A percentile compares a stretch with the other conserved stretches of the same genome.
These are phyloP conservation scores for Zaprionus taronus DNA, from an alignment of 1,140 invertebrate species.

Conservation along the genomic window DNA sequence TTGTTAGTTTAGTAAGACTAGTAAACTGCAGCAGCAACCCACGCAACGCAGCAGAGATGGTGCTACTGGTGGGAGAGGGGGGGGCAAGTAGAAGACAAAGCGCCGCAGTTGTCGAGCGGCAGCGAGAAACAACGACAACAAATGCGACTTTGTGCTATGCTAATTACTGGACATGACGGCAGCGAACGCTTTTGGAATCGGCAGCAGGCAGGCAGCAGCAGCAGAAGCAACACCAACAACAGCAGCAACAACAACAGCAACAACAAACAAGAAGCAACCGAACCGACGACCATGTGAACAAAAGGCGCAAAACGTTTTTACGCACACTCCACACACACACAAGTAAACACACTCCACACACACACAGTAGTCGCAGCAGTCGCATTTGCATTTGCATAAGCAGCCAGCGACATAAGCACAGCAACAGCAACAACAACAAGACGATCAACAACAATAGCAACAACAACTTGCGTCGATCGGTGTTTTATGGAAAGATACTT, in stretches of 20 bases:
- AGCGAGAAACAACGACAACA: constrained; percentile 36
- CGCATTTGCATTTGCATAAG: constrained; percentile 78
- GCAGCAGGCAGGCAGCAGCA: constrained; percentile 9
- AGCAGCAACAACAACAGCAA: constrained; percentile 41
- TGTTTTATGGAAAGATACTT: constrained; percentile 43
- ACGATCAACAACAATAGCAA: constrained; percentile 21
- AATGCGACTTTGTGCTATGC: constrained; percentile 71
- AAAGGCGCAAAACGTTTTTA: constrained; percentile 70
- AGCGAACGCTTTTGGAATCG: constrained; percentile 59
- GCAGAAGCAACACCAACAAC: constrained; percentile 6
- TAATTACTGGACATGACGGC: constrained; percentile 80
- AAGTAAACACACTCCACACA: neutral
- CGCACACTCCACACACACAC: constrained; percentile 62
- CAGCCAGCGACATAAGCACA: constrained; percentile 60
- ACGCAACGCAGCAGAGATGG: neutral
- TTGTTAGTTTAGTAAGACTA: neutral
- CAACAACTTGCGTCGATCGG: constrained; percentile 16
- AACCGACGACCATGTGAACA: constrained; percentile 55
- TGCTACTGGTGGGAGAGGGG: too few relatives aligned
- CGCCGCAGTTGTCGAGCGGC: constrained; percentile 65
- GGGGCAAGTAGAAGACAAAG: constrained; percentile 46
- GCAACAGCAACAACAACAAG: constrained; percentile 40
- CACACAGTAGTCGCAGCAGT: constrained; percentile 39
- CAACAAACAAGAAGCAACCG: constrained; percentile 19
- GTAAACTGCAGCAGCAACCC: constrained; percentile 30